phyloP scores from a whole-genome alignment of 2,888 invertebrate genomes.

The Digitonthophagus gazella region DNA sequence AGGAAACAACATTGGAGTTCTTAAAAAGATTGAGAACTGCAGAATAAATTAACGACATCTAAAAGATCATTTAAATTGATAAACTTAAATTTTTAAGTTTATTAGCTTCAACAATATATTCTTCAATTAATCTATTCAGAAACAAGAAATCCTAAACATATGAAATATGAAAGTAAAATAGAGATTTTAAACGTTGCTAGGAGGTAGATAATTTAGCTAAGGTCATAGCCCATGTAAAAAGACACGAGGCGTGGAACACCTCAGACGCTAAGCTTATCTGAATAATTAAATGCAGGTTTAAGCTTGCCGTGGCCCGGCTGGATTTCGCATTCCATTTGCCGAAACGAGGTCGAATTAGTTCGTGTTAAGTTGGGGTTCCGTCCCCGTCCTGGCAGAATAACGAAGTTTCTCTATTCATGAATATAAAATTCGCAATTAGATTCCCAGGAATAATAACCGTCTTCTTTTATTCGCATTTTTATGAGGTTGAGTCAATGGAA shows the following conservation, averaged over 20 bases:
- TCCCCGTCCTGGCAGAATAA: neutral
- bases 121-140: no score
- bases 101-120: no score
- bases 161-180: neutral
- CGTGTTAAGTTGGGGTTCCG: neutral
- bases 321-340: neutral
- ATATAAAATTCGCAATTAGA: neutral
- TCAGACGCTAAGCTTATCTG: neutral
- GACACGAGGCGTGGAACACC: neutral
- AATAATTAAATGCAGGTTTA: neutral
- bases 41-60: no score
- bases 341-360: neutral
- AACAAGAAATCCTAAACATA: neutral
- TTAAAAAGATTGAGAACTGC: no score
- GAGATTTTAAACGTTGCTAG: neutral
- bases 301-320: neutral
- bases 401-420: neutral
- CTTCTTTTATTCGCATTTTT: neutral
- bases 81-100: no score
- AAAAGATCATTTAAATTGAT: no score
- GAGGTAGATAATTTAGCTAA: neutral
- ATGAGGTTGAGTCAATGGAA: neutral
- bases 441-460: neutral
- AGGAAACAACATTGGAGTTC: neutral
- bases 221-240: neutral